These are phyloP conservation scores for human (Homo sapiens) DNA, from an alignment of 2,113 vertebrate species.

Conservation along the genomic window DNA sequence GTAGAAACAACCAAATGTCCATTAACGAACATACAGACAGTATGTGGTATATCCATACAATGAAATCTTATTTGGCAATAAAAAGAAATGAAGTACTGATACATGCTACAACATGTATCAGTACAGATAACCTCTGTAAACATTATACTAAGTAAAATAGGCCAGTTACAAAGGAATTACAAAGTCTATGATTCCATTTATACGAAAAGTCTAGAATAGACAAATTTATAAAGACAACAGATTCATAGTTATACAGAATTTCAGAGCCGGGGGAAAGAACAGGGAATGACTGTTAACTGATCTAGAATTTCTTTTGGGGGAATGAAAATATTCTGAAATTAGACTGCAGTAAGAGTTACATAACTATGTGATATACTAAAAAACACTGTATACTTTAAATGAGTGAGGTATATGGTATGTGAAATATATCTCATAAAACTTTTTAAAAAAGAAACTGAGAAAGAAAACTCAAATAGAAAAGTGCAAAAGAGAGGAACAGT, in stretches of 20 bases:
- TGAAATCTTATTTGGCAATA: not conserved
- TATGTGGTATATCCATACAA: not conserved
- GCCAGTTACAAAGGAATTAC: constrained; percentile 2
- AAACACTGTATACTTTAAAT: not conserved
- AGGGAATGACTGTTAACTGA: not conserved
- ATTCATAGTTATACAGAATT: not conserved
- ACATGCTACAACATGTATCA: not conserved
- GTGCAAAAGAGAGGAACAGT: not conserved
- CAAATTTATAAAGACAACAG: not conserved
- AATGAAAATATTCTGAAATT: constrained; percentile 29
- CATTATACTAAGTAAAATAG: not conserved
- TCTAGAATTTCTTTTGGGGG: not conserved
- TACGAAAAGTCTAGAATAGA: not conserved
- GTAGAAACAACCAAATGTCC: not conserved
- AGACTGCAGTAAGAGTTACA: not conserved
- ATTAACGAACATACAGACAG: not conserved
- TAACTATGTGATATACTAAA: not conserved
- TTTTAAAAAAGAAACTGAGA: not conserved
- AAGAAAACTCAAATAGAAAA: constrained; percentile 29
- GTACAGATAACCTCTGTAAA: not conserved
- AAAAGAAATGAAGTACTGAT: constrained; percentile 26
- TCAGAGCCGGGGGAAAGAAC: not conserved
- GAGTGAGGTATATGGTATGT: not conserved
- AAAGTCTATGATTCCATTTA: not conserved
- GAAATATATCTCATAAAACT: not conserved